These are phyloP conservation scores for Mormyrus iriodes DNA, from an alignment of 2,113 vertebrate species.

Conservation along the genomic window DNA sequence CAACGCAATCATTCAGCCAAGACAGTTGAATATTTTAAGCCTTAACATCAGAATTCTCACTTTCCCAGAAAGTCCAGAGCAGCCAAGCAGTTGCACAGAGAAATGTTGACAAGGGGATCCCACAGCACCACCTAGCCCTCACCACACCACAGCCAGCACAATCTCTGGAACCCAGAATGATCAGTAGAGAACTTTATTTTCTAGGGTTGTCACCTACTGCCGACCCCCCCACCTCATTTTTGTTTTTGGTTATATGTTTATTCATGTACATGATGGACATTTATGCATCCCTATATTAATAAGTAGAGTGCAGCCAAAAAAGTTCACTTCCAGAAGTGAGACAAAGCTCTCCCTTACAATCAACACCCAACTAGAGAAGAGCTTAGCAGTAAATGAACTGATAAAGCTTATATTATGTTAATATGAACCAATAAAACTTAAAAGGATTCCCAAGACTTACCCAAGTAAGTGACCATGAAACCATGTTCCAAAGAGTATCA, in stretches of 20 bases:
- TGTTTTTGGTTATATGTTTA: too few relatives aligned
- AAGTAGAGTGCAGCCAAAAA: too few relatives aligned
- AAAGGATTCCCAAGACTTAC: neutral
- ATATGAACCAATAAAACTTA: neutral
- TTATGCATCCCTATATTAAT: too few relatives aligned
- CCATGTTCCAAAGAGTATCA: neutral
- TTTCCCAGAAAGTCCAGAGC: conserved; percentile 26
- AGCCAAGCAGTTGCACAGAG: neutral
- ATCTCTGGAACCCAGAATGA: neutral
- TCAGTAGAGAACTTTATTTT: neutral
- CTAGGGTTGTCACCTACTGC: neutral
- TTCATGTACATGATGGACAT: too few relatives aligned
- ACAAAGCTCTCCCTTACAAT: too few relatives aligned
- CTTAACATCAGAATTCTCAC: conserved; percentile 28
- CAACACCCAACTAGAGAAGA: too few relatives aligned
- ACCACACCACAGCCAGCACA: neutral
- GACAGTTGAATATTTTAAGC: conserved; percentile 35
- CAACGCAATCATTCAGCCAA: neutral
- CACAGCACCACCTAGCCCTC: neutral
- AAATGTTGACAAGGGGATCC: neutral
- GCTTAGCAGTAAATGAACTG: too few relatives aligned
- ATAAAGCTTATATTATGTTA: too few relatives aligned
- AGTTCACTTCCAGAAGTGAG: too few relatives aligned
- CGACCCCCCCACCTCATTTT: too few relatives aligned
- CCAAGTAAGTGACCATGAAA: neutral